Base-by-base conservation (phyloP, 2,113 vertebrate species). In the Ploceus nigricollis region DNA sequence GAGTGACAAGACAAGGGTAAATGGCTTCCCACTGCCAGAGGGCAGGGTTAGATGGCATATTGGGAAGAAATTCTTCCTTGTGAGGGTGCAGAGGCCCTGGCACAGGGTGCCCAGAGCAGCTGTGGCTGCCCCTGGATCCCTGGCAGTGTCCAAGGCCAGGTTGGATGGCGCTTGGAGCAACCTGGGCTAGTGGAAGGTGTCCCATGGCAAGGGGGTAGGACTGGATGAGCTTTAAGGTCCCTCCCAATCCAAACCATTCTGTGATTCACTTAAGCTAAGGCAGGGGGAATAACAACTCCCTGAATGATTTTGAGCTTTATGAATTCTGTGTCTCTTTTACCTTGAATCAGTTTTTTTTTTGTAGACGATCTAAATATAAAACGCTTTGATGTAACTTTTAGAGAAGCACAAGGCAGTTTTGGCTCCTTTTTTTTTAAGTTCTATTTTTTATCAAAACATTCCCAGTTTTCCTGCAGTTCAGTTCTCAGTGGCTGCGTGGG, bases 151-250 rank as follows among this genome's bases (percentile, higher is more conserved):
- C 71, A 4, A 42, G 22, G 54, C 53, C 70, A 47, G 47, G 31
- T 0, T 77, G 79, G 70, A 42, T 0, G 0, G 39, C 5, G 21
- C 11, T 61, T 4, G 69, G 78, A 40, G 28, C 30, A 40, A 0
- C n/a, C 61, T 82, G 79, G 71, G 25, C 3, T 0, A 8, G 47
- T 35, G 54, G 70, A 0, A 69, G 22, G 31, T 76, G 40, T 69
- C 40, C 56, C 12, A 2, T 28, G 63, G 79, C n/a, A 69, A 23
- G 14, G 56, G 16, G 3, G 5, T 75, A 69, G 54, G 0, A 61
- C 4, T 8, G 14, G 2, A 17, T 33, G 42, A 2, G 7, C 12
- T 48, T 11, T 42, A 54, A 69, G 5, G 25, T 83, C 4, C n/a
- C 21, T 40, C 15, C 40, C 54, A 19, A 5, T 7, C 71, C 48